A percentile compares a stretch with the other conserved stretches of the same genome.
These are phyloP conservation scores for Phasianus colchicus DNA, from an alignment of 2,113 vertebrate genomes.

Conservation along the genomic window DNA sequence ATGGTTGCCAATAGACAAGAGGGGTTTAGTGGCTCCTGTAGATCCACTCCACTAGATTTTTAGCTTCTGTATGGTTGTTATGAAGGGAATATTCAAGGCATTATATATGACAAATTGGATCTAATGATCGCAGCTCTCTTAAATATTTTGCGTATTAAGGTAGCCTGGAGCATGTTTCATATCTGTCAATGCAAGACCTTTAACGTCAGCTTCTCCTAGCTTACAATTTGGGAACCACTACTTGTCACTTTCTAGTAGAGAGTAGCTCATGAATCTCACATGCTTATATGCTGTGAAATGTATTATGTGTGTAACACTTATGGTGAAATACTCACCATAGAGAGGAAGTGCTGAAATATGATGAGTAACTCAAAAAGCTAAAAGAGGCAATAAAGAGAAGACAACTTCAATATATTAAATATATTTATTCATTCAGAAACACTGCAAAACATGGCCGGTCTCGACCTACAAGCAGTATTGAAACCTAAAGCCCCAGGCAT, in stretches of 20 bases:
- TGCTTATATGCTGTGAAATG: neutral
- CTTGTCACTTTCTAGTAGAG: neutral
- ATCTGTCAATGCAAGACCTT: neutral
- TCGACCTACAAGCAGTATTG: constrained; percentile 66
- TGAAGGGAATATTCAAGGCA: neutral
- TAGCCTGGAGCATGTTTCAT: neutral
- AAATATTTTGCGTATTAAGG: neutral
- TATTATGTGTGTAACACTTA: neutral
- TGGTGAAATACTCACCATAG: neutral
- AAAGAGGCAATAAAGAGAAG: constrained; percentile 44
- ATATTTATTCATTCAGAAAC: constrained; percentile 72
- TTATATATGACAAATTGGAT: neutral
- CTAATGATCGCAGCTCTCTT: neutral
- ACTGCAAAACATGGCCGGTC: constrained; percentile 55
- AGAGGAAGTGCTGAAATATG: neutral
- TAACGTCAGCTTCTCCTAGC: neutral
- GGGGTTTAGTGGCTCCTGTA: neutral
- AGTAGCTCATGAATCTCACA: neutral
- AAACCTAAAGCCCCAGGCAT: constrained; percentile 57
- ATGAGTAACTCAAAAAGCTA: neutral
- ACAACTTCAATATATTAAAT: constrained; percentile 70
- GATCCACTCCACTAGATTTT: neutral
- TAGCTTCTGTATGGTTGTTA: neutral
- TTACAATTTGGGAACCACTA: neutral
- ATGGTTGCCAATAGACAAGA: neutral